Percentiles rank a stretch among this genome's conserved stretches.
phyloP scores from a whole-genome alignment of 1,140 invertebrate species.

The Apolygus lucorum region DNA sequence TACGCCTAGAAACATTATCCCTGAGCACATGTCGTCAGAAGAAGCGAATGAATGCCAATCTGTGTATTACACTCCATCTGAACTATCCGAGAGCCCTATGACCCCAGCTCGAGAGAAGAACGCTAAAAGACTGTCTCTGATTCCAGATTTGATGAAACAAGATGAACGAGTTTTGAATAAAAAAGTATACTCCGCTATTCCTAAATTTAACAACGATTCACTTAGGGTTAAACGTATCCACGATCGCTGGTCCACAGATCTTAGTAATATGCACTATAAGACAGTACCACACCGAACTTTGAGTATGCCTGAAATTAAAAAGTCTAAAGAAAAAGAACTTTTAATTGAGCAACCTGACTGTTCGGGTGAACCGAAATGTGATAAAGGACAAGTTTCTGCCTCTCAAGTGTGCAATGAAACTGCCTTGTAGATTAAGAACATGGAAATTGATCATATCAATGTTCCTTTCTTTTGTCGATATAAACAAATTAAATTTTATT shows the following conservation, averaged over 20 bases:
- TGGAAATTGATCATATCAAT: background rate
- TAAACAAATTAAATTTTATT: no score
- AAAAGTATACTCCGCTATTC: background rate
- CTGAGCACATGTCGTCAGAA: no score
- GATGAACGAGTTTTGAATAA: background rate
- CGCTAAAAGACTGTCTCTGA: constrained; percentile 15
- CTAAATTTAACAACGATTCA: background rate
- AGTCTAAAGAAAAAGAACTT: background rate
- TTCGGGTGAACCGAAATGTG: background rate
- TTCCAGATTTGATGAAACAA: background rate
- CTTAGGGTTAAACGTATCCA: background rate
- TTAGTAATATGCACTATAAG: background rate
- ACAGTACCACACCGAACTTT: constrained; percentile 7
- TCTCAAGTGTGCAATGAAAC: background rate
- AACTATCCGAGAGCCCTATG: constrained; percentile 40
- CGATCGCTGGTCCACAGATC: background rate
- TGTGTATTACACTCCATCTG: constrained; percentile 71
- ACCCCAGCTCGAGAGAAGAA: constrained; percentile 23
- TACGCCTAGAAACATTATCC: no score
- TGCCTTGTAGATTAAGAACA: background rate
- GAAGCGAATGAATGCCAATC: constrained; percentile 44
- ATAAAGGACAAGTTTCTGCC: background rate
- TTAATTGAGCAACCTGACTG: background rate
- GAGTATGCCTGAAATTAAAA: constrained; percentile 20
- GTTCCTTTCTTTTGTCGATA: no score